Base-by-base conservation (phyloP, 2,113 vertebrate species). In the Turnix velox region DNA sequence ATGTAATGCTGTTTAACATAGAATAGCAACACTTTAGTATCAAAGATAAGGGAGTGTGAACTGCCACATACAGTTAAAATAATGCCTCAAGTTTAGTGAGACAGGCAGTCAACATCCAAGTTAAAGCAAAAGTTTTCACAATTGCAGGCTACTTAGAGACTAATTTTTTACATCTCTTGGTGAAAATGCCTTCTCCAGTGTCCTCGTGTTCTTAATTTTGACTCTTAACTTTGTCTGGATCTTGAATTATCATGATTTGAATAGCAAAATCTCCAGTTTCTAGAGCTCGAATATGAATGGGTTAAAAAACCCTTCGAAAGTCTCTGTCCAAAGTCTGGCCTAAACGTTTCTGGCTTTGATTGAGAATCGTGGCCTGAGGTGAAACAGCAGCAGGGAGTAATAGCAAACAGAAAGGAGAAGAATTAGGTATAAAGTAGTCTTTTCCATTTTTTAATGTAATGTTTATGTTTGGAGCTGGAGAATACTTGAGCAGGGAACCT, bases 371-470 rank as follows among this genome's bases (percentile, higher is more conserved):
- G 86, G 59, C 51, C 79, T 92, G 76, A 84, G 82, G 68, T 86
- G 24, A 87, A 90, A 90, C 71, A 92, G 84, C 91, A 85, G 40
- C 31, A 89, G 67, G 75, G 74, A 88, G 52, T 74, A 71, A 62
- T 4, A 42, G 59, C 65, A 71, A 62, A 67, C 61, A 87, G 66
- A 74, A 77, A 69, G n/a, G 67, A 90, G 68, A 84, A 72, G 48
- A 94, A 55, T 87, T 87, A 79, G 46, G 33, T 87, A 46, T 83
- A 66, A 92, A 92, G 35, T 35, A 58, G 46, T 30, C 66, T 93
- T 76, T 89, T 87, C 35, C 67, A 76, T 66, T 88, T 93, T 83
- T 31, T 75, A 81, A 74, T 57, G 48, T 28, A 55, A 30, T 31
- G 46, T 88, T 91, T 90, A 33, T 49, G 16, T 73, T 90, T 81